Evolutionary conservation across 2,888 invertebrate genomes (phyloP), one percentile per base, ranked within the genome.

Genomic region (Rotaria socialis): DNA sequence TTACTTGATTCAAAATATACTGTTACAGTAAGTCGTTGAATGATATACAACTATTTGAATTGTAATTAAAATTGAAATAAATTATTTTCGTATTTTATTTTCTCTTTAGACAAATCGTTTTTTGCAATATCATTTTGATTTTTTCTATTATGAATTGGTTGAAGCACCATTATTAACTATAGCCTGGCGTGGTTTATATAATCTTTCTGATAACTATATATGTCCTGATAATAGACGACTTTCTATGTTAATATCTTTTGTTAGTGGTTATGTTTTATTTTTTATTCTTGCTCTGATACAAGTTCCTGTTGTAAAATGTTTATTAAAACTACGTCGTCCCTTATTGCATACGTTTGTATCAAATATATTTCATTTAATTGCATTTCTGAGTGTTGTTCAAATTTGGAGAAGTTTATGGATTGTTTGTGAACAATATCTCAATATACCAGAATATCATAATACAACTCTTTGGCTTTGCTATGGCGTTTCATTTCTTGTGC

Each of bases 331-430:
- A 80, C 43, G 47, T 47, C 43, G 11, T 43, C 10, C 47, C 4
- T 24, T 24, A 19, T 80, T 80, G 47, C 80, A 80, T 80, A 24
- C 80, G 47, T 41, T 80, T n/a, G 11, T 47, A 80, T 80, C 80
- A 24, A 80, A 47, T 47, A 3, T 80, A 80, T 80, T 80, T 47
- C 80, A 80, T 47, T 80, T 80, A 47, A 47, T 80, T 47, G 80
- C 80, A 47, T 80, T 80, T 80, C 0, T 80, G n/a, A 80, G 80
- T 80, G 80, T 80, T 24, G 80, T 80, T 47, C 80, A 80, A 80
- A 80, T 80, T 6, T 80, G 80, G 80, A 43, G 80, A 43, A 80
- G 80, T 80, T n/a, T 80, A 47, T 80, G 80, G 80, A 80, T 80
- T 43, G 35, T 80, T 47, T 80, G 80, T n/a, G 80, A 80, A 47